Conservation (phyloP, 2,113 vertebrate genomes). For the Montifringilla adamsi region DNA sequence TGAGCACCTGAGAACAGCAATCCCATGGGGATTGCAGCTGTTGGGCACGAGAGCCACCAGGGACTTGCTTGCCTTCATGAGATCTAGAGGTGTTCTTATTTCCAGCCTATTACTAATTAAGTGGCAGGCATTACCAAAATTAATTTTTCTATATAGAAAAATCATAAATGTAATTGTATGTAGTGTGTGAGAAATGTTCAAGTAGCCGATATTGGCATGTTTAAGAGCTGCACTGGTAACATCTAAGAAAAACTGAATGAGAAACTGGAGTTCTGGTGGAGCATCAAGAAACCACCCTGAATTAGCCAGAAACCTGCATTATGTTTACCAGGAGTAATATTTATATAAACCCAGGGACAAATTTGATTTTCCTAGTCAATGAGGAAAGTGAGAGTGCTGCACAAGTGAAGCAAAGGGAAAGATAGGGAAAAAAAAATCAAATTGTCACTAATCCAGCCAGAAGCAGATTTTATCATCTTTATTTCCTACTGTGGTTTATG, state of each 20-base stretch:
- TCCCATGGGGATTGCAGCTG: background rate
- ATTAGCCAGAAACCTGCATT: background rate
- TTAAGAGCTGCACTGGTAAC: background rate
- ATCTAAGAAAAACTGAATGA: background rate
- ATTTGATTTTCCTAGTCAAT: background rate
- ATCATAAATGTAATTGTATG: background rate
- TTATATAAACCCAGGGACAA: background rate
- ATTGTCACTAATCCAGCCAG: background rate
- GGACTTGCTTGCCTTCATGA: background rate
- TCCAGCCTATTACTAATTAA: background rate
- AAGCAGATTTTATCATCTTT: background rate
- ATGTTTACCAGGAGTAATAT: background rate
- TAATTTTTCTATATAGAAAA: background rate
- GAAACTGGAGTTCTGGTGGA: background rate
- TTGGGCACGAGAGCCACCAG: background rate
- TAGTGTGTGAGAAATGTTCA: background rate
- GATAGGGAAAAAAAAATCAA: background rate
- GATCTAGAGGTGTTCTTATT: background rate
- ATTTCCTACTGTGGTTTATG: background rate
- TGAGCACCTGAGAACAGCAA: background rate
- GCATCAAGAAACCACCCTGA: background rate
- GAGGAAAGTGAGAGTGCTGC: background rate
- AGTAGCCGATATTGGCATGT: background rate
- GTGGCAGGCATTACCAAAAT: background rate
- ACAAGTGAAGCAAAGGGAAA: background rate